Evolutionary conservation across 2,113 vertebrate genomes (phyloP).

Genomic region (Rostratula benghalensis): DNA sequence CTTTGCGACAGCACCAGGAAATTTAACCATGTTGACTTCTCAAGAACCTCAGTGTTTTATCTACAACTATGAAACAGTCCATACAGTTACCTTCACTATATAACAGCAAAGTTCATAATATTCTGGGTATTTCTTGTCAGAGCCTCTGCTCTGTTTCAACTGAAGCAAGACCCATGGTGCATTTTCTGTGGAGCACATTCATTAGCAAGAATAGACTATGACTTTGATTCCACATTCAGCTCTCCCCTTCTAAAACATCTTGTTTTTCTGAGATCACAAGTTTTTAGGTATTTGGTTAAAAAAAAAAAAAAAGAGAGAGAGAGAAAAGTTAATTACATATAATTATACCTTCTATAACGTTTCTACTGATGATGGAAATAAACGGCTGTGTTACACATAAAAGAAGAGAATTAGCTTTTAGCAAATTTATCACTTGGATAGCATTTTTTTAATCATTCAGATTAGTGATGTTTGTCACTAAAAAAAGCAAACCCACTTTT

Average conservation of each 20-base stretch:
- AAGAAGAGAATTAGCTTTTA: neutral
- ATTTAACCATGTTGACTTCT: neutral
- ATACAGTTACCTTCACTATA: neutral
- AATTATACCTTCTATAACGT: slow-evolving; percentile 18
- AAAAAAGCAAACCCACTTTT: neutral
- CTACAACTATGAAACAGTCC: neutral
- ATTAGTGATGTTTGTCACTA: neutral
- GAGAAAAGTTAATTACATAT: slow-evolving; percentile 39
- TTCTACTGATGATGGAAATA: neutral
- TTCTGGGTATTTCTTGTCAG: neutral
- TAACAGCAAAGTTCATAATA: neutral
- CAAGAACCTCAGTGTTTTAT: neutral
- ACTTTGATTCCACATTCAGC: neutral
- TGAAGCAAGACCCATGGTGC: neutral
- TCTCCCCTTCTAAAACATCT: neutral
- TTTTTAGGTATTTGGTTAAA: neutral
- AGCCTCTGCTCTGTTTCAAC: neutral
- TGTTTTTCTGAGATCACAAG: neutral
- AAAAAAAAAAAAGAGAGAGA: slow-evolving; percentile 41
- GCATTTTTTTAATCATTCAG: neutral
- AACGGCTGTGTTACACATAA: neutral
- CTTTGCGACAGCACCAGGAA: neutral
- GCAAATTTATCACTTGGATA: neutral
- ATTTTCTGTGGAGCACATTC: neutral
- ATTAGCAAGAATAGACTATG: neutral